Percentiles rank a stretch among this genome's conserved stretches.
Conservation (phyloP, 2,113 vertebrate genomes). For the Tupaia chinensis region DNA sequence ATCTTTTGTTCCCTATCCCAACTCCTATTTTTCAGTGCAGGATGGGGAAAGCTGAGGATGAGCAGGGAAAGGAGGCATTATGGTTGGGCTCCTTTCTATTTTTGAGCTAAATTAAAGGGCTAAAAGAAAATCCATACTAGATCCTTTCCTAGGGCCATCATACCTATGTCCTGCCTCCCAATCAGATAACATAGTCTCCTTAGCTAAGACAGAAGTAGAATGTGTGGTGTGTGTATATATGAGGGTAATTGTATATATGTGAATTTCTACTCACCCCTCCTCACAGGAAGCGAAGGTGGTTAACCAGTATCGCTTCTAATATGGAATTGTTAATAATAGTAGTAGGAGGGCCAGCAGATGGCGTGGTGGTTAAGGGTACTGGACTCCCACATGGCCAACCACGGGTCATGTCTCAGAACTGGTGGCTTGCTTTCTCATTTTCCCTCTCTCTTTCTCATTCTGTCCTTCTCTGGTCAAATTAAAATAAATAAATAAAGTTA, state of each 20-base stretch:
- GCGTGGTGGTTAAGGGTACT: too few relatives aligned
- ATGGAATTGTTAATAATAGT: not conserved
- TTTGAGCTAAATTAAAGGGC: constrained; percentile 26
- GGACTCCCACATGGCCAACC: too few relatives aligned
- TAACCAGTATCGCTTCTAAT: not conserved
- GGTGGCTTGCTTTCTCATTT: too few relatives aligned
- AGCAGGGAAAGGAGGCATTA: not conserved
- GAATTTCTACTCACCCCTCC: not conserved
- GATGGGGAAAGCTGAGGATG: constrained; percentile 1
- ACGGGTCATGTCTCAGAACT: too few relatives aligned
- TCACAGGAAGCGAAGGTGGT: not conserved
- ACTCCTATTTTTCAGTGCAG: not conserved
- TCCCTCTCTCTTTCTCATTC: too few relatives aligned
- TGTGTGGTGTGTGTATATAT: not conserved
- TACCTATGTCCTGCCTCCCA: not conserved
- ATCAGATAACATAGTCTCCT: not conserved
- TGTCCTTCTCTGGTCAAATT: too few relatives aligned
- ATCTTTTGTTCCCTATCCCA: not conserved
- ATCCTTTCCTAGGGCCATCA: not conserved
- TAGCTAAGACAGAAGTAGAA: not conserved
- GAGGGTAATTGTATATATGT: not conserved
- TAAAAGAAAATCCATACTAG: not conserved
- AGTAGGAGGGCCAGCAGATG: not conserved
- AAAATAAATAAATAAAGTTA: too few relatives aligned
- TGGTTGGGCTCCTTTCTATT: not conserved